Base-by-base conservation (phyloP, 2,888 invertebrate species). In the Acronicta leporina region DNA sequence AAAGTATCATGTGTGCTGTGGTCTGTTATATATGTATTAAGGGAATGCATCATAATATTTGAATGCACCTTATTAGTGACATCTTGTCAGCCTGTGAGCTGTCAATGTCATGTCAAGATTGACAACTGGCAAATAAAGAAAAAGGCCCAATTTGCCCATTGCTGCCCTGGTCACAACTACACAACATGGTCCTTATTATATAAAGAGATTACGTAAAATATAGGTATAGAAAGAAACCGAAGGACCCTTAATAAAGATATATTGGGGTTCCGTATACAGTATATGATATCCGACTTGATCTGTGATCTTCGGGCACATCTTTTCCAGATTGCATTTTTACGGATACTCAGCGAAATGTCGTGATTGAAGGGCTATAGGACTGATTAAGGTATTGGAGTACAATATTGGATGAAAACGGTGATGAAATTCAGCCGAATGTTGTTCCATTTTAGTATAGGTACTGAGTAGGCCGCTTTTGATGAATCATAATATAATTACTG, bases 191-290 rank as follows among this genome's bases (percentile, higher is more conserved):
- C 7, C 7, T 53, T 57, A 55, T 53, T 40, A 58, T 68, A 77
- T 70, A 71, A 67, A 64, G 47, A 64, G 68, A 54, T 58, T 48
- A 42, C 51, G 49, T 16, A 47, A 58, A 58, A 66, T 69, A 69
- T 65, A n/a, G n/a, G n/a, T n/a, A 61, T 63, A 51, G 50, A 55
- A 67, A 65, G 76, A 52, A 54, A 57, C 51, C 57, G 44, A 66
- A 69, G 76, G 51, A 67, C 76, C 63, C 73, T 73, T 78, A 79
- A 68, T 76, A 63, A 73, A 70, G 60, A 79, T 73, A 77, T 78
- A 77, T 77, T 55, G 57, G 66, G 76, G 76, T 62, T 27, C 55
- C 62, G 44, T 41, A 73, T 63, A 64, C 47, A 63, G 54, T 68
- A 59, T 54, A 54, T 57, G 57, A 52, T 50, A 53, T 44, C 48